Percentiles rank a stretch among this genome's conserved stretches.
phyloP scores from a whole-genome alignment of 2,113 vertebrate genomes.

The Carassius carassius region DNA sequence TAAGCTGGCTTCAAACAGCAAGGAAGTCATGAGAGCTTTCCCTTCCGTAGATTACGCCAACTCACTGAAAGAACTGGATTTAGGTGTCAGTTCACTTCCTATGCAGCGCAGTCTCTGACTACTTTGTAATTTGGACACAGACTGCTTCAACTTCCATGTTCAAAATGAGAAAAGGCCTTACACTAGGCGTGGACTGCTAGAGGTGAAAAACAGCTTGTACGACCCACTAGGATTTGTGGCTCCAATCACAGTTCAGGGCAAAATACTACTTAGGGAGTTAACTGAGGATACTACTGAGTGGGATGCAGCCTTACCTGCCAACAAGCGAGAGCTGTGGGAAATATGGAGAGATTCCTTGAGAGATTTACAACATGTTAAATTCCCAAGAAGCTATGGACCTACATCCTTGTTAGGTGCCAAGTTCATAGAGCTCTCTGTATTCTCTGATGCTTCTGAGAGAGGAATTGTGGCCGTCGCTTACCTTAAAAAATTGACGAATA shows the following conservation, averaged over 20 bases:
- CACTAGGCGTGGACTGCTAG: conserved; percentile 26
- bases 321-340: not conserved
- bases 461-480: not conserved
- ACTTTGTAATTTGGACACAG: conserved; percentile 8
- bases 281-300: conserved; percentile 29
- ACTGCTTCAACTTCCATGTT: conserved; percentile 32
- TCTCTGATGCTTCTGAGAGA: conserved; percentile 18
- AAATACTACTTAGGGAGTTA: not conserved
- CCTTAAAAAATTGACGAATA: not conserved
- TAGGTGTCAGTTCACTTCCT: conserved; percentile 1
- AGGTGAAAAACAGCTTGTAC: conserved; percentile 36
- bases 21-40: conserved; percentile 23
- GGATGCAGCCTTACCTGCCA: not conserved
- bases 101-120: conserved; percentile 31
- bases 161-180: conserved; percentile 20
- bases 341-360: too few relatives aligned
- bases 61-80: conserved; percentile 23
- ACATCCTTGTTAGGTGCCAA: not conserved
- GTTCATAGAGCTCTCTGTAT: not conserved
- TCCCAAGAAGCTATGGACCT: not conserved
- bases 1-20: not conserved
- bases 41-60: conserved; percentile 19
- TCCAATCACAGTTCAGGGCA: not conserved
- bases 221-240: conserved; percentile 6
- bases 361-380: too few relatives aligned